These are phyloP conservation scores for Monopterus albus DNA, from an alignment of 2,113 vertebrate species.

Conservation along the genomic window DNA sequence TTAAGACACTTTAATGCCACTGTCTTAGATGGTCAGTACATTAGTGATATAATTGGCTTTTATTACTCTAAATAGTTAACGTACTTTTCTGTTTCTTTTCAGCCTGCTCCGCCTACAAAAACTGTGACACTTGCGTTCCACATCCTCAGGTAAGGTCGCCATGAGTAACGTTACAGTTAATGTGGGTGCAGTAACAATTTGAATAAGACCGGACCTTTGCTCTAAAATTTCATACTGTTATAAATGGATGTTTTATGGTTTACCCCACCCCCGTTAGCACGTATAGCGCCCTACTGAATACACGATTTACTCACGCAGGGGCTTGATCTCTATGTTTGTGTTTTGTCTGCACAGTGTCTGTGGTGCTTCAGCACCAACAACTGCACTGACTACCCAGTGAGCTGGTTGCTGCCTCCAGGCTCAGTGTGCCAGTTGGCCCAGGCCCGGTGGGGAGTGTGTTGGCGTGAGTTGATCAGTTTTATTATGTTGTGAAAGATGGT, in stretches of 20 bases:
- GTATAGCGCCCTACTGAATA: too few species aligned
- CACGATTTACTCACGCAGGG: too few species aligned
- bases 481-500: not conserved
- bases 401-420: constrained; percentile 82
- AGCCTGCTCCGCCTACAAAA: constrained; percentile 57
- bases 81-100: not conserved
- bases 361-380: constrained; percentile 86
- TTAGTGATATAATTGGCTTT: too few species aligned
- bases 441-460: constrained; percentile 90
- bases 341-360: constrained; percentile 82
- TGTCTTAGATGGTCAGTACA: not conserved
- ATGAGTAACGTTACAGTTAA: too few species aligned
- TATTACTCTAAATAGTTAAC: not conserved
- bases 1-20: accelerated
- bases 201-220: not conserved
- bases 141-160: constrained; percentile 51
- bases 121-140: constrained; percentile 61
- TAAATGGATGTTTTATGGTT: not conserved
- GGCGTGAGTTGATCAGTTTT: constrained; percentile 81
- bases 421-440: constrained; percentile 83
- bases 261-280: too few species aligned
- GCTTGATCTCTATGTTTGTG: too few species aligned
- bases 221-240: not conserved
- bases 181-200: not conserved
- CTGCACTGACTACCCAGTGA: constrained; percentile 88